Base-by-base conservation (phyloP, 2,797 vertebrate genomes). In the Malacoraja senta region DNA sequence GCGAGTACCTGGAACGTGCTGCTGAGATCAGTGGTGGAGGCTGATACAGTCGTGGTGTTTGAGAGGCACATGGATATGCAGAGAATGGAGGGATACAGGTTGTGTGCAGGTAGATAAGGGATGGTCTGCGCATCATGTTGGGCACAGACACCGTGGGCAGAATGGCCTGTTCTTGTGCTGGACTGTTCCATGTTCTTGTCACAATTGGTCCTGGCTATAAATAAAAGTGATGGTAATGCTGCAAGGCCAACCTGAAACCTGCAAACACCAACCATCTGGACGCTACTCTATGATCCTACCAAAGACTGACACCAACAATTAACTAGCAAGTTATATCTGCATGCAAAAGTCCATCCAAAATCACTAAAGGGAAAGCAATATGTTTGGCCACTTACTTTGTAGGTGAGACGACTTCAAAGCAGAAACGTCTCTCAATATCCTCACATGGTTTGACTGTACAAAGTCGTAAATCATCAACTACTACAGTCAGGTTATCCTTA, bases 371-470 rank as follows among this genome's bases (percentile, higher is more conserved):
- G 24, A 29, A 35, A 29, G 91, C 32, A 63, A 81, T 83, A 72
- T 24, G 77, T 7, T 10, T 72, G 21, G 72, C 32, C 19, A 96
- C 98, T 98, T 96, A 99, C 98, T 99, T 99, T 93, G 98, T 99
- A 35, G 99, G 99, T 8, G 99, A 99, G 94, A 99, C 98, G 63
- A 99, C 99, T 94, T 99, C 99, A 81, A 99, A 99, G 95, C 99
- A 99, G 96, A 99, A 99, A 15, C 99, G 97, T 0, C 99, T 97
- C 94, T 99, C 99, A 53, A 99, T 97, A 94, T 99, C 99, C 95
- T 99, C 99, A 78, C 98, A 99, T 94, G 98, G 99, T 95, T 99
- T 99, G 88, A 99, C 99, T 0, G 99, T 99, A 94, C 99, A 99
- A 35, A 99, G 97, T 35, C 99, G 94, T 93, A 99, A 94, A 94